Evolutionary conservation across 2,113 vertebrate species (phyloP), one percentile per base, ranked within the genome.

Genomic region (Silurus meridionalis): DNA sequence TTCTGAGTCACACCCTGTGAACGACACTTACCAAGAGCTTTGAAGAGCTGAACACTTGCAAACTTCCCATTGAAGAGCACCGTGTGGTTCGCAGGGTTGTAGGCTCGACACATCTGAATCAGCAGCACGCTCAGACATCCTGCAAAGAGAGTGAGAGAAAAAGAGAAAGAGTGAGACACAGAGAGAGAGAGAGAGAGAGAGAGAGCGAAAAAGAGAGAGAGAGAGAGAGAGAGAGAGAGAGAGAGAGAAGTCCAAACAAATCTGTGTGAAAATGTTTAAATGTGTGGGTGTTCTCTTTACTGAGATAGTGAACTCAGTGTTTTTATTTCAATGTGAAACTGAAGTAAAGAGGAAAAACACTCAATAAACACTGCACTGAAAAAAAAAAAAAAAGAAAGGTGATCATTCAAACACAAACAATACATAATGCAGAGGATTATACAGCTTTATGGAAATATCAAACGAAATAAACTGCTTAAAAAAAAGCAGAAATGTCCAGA

Each of bases 81-180:
- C 0, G 96, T 97, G 90, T 96, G 97, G 91, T 97, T 97, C 90
- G 95, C 79, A 83, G 97, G 96, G 93, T 98, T 97, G 87, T 96
- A 98, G 0, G 94, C 96, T 1, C 95, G 95, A 90, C 95, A 95
- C 96, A 97, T 96, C 69, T 97, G 95, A 89, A 98, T 96, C 85
- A 98, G 94, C 46, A 98, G 96, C 81, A 98, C 95, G 83, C 97
- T 96, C 84, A 98, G 93, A 90, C 97, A 97, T 84, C 97, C 97
- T 97, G 93, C 85, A 88, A 82, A 21, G 90, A 84, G 90, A 92
- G 55, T 37, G 37, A 37, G 37, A 37, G 37, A 37, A 37, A 37
- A 37, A 37, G 37, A 37, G 37, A 37, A 37, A 3, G 37, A 37
- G 37, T 37, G 37, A 37, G 37, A 37, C 37, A 37, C 37, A 91